Evolutionary conservation across 2,113 vertebrate genomes (phyloP), one percentile per base, ranked within the genome.

Genomic region (Manacus vitellinus): DNA sequence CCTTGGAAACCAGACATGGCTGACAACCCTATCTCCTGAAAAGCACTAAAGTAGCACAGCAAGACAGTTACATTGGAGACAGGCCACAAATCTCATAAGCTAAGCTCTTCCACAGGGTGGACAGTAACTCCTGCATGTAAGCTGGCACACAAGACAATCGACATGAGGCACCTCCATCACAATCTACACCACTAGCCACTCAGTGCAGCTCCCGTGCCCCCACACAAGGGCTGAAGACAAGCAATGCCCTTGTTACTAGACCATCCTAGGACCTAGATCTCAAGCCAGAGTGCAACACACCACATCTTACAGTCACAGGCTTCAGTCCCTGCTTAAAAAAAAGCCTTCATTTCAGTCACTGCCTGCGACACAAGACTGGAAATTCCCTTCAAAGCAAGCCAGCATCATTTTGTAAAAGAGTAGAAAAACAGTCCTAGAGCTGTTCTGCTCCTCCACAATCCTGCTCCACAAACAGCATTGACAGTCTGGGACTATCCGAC

Each of bases 11-110:
- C 2, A 59, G 23, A 51, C 8, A 25, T 1, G 17, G 43, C 31
- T 83, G 43, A 85, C n/a, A 84, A 62, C 4, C 6, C 30, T 66
- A 31, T 33, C 72, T 86, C 35, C 39, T 39, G 31, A 13, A 74
- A 66, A 81, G 27, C 0, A 0, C n/a, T 46, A n/a, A 83, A 77
- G 51, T 44, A 71, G 56, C 4, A 0, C 30, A 81, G 23, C 24
- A 82, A 63, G 49, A 62, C 28, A 74, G 25, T 22, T 61, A 87
- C 10, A 31, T 0, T n/a, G 73, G 49, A 79, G 24, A 6, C n/a
- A 56, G 24, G 71, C 41, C 81, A 91, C 37, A 68, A 15, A 78
- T 37, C 41, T 68, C 66, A 65, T 10, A 59, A n/a, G 21, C 23
- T 51, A 66, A 67, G 25, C 24, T 91, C 31, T 37, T 74, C 62